Conservation (phyloP, 2,113 vertebrate genomes). For the Aix galericulata region DNA sequence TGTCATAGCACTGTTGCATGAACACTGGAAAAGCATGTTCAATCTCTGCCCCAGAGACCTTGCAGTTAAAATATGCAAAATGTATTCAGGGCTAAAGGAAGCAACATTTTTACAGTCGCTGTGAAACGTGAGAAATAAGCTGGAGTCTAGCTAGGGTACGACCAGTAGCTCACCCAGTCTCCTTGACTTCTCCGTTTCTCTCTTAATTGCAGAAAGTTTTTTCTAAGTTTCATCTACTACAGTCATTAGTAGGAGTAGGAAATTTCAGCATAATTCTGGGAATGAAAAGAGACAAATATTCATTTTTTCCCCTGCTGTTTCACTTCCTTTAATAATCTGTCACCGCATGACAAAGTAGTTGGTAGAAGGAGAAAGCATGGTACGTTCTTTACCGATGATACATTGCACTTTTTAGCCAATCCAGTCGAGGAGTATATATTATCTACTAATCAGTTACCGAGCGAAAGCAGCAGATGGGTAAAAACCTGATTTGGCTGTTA, state of each 20-base stretch:
- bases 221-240: neutral
- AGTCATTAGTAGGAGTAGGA: neutral
- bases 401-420: neutral
- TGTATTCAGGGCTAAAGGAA: neutral
- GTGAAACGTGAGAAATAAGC: neutral
- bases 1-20: neutral
- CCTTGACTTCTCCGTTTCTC: neutral
- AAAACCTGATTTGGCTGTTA: neutral
- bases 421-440: neutral
- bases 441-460: neutral
- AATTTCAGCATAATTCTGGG: neutral
- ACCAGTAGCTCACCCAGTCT: neutral
- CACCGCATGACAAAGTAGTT: neutral
- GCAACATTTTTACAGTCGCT: neutral
- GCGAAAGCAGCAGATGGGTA: neutral
- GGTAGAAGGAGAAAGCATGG: neutral
- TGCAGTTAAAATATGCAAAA: neutral
- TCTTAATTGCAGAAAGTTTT: neutral
- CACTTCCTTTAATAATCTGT: neutral
- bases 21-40: neutral
- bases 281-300: neutral
- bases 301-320: neutral
- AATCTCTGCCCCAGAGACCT: neutral
- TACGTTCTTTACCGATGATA: neutral
- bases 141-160: neutral